phyloP scores from a whole-genome alignment of 1,140 invertebrate species.

The Drosophila repleta region DNA sequence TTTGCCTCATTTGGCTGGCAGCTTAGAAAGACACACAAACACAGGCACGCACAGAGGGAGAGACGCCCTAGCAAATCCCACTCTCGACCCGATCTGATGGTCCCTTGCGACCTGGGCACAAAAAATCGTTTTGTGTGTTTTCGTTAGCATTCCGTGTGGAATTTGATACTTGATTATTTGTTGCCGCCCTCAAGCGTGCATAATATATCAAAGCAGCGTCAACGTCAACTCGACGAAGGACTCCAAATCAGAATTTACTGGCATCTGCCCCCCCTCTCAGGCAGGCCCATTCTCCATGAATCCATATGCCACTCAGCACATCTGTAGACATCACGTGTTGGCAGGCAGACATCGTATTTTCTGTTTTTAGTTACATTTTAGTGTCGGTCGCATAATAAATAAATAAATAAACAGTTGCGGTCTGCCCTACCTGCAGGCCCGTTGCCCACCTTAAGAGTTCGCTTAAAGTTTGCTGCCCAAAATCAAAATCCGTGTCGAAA shows the following conservation, averaged over 20 bases:
- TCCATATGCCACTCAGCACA: constrained; percentile 46
- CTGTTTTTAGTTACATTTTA: constrained; percentile 81
- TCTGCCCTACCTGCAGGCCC: constrained; percentile 36
- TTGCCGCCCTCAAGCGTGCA: constrained; percentile 79
- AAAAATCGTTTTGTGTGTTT: constrained; percentile 70
- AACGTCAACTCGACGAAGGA: constrained; percentile 60
- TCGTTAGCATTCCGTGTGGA: constrained; percentile 80
- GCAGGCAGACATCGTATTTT: constrained; percentile 33
- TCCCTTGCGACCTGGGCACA: constrained; percentile 47
- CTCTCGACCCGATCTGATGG: constrained; percentile 9
- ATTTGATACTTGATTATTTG: constrained; percentile 82
- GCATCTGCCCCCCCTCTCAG: not conserved
- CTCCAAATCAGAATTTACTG: constrained; percentile 28
- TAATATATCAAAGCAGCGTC: constrained; percentile 79
- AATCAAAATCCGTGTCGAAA: constrained; percentile 45
- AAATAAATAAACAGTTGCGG: constrained; percentile 75
- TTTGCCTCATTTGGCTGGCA: constrained; percentile 70
- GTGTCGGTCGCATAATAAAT: constrained; percentile 79
- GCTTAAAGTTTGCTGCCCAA: constrained; percentile 41
- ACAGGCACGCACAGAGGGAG: not conserved
- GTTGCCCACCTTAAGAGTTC: constrained; percentile 11
- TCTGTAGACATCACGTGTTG: constrained; percentile 75
- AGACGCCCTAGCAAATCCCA: constrained; percentile 34
- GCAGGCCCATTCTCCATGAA: not conserved
- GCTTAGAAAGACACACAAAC: constrained; percentile 41